Conservation (phyloP, 2,113 vertebrate species). For the Ciconia boyciana region DNA sequence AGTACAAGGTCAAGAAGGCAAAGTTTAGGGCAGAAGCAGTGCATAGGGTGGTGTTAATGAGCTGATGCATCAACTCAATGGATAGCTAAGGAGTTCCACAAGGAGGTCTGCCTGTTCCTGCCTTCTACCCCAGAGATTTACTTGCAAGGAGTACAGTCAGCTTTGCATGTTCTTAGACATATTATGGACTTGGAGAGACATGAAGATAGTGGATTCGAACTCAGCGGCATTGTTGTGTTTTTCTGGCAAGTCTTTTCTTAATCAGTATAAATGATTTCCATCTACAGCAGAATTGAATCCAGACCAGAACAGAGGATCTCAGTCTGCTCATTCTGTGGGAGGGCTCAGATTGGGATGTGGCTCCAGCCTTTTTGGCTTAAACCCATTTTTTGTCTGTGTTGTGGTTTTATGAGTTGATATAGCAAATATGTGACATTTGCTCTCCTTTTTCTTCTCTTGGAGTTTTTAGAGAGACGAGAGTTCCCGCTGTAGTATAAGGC, state of each 20-base stretch:
- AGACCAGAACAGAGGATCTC: constrained; percentile 57
- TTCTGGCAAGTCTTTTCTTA: constrained; percentile 30
- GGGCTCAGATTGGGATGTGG: constrained; percentile 2
- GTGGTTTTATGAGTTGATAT: constrained; percentile 66
- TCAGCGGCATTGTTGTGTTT: neutral
- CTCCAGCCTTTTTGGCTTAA: constrained; percentile 42
- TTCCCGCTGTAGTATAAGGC: neutral
- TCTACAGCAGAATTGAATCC: constrained; percentile 43
- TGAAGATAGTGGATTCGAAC: neutral
- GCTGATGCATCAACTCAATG: neutral
- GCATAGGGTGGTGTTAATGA: neutral
- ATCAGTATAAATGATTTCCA: constrained; percentile 16
- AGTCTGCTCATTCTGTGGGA: constrained; percentile 48
- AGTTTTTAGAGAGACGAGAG: constrained; percentile 22
- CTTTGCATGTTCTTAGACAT: neutral
- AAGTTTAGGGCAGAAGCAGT: neutral
- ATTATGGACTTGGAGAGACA: neutral
- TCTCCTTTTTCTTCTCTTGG: constrained; percentile 40
- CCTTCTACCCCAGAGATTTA: neutral
- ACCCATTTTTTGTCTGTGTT: constrained; percentile 53
- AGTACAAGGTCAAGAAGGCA: neutral
- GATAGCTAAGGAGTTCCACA: neutral
- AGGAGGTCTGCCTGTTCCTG: neutral
- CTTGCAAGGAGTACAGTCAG: neutral
- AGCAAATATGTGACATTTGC: constrained; percentile 66